phyloP scores from a whole-genome alignment of 1,140 invertebrate species.

The Brachionus koreanus region DNA sequence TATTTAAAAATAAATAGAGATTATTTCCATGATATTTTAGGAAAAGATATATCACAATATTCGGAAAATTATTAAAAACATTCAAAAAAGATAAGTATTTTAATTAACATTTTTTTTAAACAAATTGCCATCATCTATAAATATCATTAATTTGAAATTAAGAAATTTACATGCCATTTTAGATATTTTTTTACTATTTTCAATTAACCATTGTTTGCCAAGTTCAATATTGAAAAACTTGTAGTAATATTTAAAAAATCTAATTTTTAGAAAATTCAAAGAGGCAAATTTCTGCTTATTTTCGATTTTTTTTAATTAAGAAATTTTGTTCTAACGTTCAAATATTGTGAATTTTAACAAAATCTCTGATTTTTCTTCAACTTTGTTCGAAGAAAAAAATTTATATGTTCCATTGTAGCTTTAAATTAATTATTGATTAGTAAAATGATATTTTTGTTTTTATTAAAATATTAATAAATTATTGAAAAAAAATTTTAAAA shows the following conservation, averaged over 20 bases:
- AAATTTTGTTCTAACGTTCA: too few relatives aligned
- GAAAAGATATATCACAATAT: too few relatives aligned
- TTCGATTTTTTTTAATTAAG: too few relatives aligned
- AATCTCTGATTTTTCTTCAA: too few relatives aligned
- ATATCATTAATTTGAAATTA: not conserved
- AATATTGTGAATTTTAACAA: too few relatives aligned
- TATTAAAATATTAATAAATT: too few relatives aligned
- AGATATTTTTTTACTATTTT: not conserved
- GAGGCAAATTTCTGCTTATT: not conserved
- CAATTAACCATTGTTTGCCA: not conserved
- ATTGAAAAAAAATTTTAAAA: too few relatives aligned
- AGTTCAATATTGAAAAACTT: not conserved
- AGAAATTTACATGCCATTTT: not conserved
- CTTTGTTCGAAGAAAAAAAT: too few relatives aligned
- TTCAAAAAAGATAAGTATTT: not conserved
- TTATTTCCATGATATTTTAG: not conserved
- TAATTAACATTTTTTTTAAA: not conserved
- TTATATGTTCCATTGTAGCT: too few relatives aligned
- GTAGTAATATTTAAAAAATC: too few relatives aligned
- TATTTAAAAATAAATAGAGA: not conserved
- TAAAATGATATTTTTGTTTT: too few relatives aligned
- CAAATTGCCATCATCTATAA: not conserved
- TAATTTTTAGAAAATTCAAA: not conserved
- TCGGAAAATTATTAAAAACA: not conserved
- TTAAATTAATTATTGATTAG: too few relatives aligned